These are phyloP conservation scores for Varanus salvator DNA, from an alignment of 2,113 vertebrate genomes.

Conservation along the genomic window DNA sequence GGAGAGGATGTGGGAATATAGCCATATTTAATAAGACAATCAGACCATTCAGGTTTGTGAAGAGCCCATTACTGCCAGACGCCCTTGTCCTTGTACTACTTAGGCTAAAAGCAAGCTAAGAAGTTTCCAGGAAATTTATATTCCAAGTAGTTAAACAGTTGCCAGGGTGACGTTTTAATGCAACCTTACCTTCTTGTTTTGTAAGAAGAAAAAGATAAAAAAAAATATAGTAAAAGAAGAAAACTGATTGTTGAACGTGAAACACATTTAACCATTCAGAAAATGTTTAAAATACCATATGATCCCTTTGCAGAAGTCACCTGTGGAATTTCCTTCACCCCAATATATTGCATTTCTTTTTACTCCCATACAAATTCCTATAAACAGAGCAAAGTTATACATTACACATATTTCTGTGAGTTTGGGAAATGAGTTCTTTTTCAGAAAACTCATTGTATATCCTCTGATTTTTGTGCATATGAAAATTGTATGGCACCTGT, in stretches of 20 bases:
- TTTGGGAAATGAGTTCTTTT: too few species aligned
- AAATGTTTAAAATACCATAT: not conserved
- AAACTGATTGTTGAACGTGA: not conserved
- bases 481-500: too few species aligned
- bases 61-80: not conserved
- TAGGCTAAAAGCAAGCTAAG: not conserved
- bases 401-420: too few species aligned
- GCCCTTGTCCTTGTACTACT: not conserved
- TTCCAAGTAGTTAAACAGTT: not conserved
- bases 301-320: not conserved
- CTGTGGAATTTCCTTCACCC: not conserved
- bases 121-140: not conserved
- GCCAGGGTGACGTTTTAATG: not conserved
- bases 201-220: not conserved
- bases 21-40: constrained; percentile 24
- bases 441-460: too few species aligned
- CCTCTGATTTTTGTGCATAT: too few species aligned
- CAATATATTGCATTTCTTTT: not conserved
- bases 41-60: not conserved
- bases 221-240: not conserved
- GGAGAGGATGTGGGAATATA: constrained; percentile 20
- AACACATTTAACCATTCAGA: not conserved
- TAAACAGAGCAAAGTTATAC: too few species aligned
- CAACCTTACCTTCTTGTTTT: not conserved
- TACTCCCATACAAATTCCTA: too few species aligned